Conservation (phyloP, 2,113 vertebrate species). For the human (Homo sapiens) region DNA sequence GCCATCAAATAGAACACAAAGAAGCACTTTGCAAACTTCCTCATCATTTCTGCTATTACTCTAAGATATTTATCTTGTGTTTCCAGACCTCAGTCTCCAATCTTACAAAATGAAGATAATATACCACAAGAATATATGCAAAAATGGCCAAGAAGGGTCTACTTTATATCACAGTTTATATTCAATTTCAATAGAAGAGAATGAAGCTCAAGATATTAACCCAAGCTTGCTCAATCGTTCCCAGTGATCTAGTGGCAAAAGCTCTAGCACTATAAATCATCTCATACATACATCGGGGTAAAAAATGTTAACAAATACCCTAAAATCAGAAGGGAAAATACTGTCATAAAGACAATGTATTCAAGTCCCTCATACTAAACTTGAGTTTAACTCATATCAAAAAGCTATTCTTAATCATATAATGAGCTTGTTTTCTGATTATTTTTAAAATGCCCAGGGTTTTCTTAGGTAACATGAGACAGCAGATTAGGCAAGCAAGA, state of each 20-base stretch:
- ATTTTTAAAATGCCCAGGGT: neutral
- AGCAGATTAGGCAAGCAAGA: neutral
- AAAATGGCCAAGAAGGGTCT: neutral
- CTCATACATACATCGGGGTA: neutral
- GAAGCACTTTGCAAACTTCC: neutral
- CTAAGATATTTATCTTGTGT: neutral
- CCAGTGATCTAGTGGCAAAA: neutral
- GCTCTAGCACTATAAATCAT: neutral
- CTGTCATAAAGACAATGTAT: neutral
- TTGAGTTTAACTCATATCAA: neutral
- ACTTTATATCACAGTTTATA: neutral
- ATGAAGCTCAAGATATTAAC: neutral
- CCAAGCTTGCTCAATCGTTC: neutral
- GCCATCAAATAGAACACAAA: neutral
- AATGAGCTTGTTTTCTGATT: neutral
- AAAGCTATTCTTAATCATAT: neutral
- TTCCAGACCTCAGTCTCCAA: neutral
- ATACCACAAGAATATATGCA: neutral
- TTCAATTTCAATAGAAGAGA: neutral
- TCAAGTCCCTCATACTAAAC: neutral
- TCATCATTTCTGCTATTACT: neutral
- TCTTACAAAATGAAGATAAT: conserved; percentile 15
- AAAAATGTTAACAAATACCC: neutral
- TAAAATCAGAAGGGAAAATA: neutral
- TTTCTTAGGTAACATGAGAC: neutral